These are phyloP conservation scores for Neosalanx taihuensis DNA, from an alignment of 2,797 vertebrate species.

Conservation along the genomic window DNA sequence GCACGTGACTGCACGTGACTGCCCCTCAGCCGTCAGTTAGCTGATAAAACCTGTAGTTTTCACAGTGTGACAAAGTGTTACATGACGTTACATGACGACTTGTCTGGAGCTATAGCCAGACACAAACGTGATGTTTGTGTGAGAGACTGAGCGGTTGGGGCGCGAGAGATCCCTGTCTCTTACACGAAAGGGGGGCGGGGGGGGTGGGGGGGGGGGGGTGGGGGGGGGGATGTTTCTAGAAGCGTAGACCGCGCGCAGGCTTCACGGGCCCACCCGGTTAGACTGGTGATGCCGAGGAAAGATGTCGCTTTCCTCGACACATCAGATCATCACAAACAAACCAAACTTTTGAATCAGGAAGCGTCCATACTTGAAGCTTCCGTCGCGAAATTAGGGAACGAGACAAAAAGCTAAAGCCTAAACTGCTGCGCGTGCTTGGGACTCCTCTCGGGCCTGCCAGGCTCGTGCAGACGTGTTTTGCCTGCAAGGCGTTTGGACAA, in stretches of 20 bases:
- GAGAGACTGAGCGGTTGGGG: neutral
- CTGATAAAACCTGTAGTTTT: neutral
- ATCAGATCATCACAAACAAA: neutral
- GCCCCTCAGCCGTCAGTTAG: neutral
- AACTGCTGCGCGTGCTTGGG: slow-evolving; percentile 2
- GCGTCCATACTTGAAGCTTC: neutral
- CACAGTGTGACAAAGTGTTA: neutral
- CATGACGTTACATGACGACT: neutral
- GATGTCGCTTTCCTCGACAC: neutral
- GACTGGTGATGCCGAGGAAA: neutral
- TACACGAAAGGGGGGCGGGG: no score
- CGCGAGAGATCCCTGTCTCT: no score
- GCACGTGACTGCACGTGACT: slow-evolving; percentile 16
- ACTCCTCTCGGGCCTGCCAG: neutral
- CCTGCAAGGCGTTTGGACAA: slow-evolving; percentile 40
- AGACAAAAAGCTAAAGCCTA: slow-evolving; percentile 7
- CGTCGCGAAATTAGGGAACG: neutral
- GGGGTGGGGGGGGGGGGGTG: no score
- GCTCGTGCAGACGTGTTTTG: neutral
- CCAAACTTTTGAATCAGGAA: neutral
- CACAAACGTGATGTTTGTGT: neutral
- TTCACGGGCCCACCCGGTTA: neutral
- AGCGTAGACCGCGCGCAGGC: neutral
- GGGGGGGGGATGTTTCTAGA: neutral
- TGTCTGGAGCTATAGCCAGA: neutral